Evolutionary conservation across 2,113 vertebrate genomes (phyloP).

Genomic region (Emydura subglobosa): DNA sequence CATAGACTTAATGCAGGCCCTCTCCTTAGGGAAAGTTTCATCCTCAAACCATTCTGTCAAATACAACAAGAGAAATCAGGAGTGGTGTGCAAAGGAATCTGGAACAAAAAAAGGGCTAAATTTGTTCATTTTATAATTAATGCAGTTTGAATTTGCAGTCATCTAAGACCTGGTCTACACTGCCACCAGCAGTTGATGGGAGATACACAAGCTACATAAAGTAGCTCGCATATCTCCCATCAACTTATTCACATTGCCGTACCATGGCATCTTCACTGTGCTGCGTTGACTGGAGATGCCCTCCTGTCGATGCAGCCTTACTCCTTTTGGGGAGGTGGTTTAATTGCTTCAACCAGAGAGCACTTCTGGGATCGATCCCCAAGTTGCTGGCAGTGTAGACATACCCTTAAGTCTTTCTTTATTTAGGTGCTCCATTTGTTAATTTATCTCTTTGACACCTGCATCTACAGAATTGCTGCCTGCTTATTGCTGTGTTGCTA

Average conservation of each 20-base stretch:
- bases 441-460: not conserved
- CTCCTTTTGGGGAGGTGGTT: no score
- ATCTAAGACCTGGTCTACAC: not conserved
- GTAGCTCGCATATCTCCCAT: no score
- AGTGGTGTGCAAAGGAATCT: not conserved
- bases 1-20: not conserved
- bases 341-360: no score
- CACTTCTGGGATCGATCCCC: no score
- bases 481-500: not conserved
- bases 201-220: no score
- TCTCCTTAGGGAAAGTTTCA: not conserved
- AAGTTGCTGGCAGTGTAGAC: no score
- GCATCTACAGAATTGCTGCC: not conserved
- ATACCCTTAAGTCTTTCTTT: not conserved
- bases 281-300: no score
- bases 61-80: not conserved
- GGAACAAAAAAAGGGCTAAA: not conserved
- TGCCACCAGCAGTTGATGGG: no score
- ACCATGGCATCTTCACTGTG: no score
- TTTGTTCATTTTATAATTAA: not conserved
- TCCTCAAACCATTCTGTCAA: not conserved
- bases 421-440: not conserved
- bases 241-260: no score
- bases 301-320: no score
- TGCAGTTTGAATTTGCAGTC: not conserved